Evolutionary conservation across 2,888 invertebrate species (phyloP).

Genomic region (Linnaemya tessellans): DNA sequence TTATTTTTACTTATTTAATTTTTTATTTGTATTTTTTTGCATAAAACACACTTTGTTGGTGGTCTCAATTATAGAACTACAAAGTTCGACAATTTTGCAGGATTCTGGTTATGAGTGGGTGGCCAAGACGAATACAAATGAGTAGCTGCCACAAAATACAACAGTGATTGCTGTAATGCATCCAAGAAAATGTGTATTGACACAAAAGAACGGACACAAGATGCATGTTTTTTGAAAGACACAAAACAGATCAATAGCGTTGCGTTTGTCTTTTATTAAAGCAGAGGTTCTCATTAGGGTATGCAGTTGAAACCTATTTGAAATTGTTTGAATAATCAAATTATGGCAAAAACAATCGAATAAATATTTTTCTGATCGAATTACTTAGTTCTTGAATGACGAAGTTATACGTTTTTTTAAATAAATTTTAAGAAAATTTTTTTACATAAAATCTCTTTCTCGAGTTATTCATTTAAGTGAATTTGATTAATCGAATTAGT

Average conservation of each 20-base stretch:
- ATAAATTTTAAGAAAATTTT: too few relatives aligned
- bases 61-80: constrained; percentile 58
- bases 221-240: constrained; percentile 2
- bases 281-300: background rate
- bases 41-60: constrained; percentile 44
- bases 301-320: too few relatives aligned
- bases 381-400: too few relatives aligned
- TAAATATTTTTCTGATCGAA: too few relatives aligned
- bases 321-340: too few relatives aligned
- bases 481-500: too few relatives aligned
- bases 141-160: constrained; percentile 16
- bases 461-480: too few relatives aligned
- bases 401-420: too few relatives aligned
- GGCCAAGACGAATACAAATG: constrained; percentile 16
- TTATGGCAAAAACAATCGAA: too few relatives aligned
- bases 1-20: background rate
- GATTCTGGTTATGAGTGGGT: constrained; percentile 20
- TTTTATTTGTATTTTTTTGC: constrained; percentile 8
- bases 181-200: background rate
- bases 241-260: constrained; percentile 51
- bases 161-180: constrained; percentile 8
- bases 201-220: background rate
- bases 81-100: constrained; percentile 27
- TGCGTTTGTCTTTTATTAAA: background rate
- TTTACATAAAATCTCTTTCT: too few relatives aligned